A percentile compares a stretch with the other conserved stretches of the same genome.
These are phyloP conservation scores for Miniopterus natalensis DNA, from an alignment of 2,113 vertebrate genomes.

Conservation along the genomic window DNA sequence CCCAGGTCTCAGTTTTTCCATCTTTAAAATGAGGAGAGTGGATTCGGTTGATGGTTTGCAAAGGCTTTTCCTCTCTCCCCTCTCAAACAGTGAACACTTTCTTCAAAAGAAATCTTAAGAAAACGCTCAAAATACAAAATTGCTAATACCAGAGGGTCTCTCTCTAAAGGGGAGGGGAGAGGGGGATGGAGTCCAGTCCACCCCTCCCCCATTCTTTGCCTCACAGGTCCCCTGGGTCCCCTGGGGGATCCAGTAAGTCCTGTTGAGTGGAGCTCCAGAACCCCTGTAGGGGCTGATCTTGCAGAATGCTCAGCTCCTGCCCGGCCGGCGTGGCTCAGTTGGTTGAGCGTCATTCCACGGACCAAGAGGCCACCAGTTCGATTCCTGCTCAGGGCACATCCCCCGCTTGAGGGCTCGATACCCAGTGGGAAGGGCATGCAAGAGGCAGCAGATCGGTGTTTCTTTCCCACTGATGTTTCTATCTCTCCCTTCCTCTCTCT, in stretches of 20 bases:
- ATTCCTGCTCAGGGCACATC: no score
- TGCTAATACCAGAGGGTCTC: neutral
- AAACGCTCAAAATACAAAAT: neutral
- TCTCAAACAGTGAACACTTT: neutral
- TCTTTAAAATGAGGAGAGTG: neutral
- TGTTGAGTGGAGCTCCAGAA: neutral
- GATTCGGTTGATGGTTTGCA: neutral
- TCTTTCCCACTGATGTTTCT: no score
- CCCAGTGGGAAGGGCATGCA: no score
- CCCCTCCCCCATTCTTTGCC: neutral
- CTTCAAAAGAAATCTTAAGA: constrained; percentile 13
- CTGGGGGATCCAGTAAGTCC: neutral
- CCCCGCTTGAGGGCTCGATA: no score
- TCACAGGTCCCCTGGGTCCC: neutral
- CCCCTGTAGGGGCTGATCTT: neutral
- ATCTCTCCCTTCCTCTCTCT: no score
- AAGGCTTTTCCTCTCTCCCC: neutral
- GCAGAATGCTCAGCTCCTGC: neutral
- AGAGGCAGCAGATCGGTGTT: no score
- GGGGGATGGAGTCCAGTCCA: neutral
- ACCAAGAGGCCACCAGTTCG: no score
- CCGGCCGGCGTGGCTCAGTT: no score
- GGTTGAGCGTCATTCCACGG: no score
- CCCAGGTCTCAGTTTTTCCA: neutral
- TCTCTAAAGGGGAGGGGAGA: no score